Percentiles rank a stretch among this genome's conserved stretches.
Conservation (phyloP, 1,140 invertebrate species). For the Drosophila santomea region DNA sequence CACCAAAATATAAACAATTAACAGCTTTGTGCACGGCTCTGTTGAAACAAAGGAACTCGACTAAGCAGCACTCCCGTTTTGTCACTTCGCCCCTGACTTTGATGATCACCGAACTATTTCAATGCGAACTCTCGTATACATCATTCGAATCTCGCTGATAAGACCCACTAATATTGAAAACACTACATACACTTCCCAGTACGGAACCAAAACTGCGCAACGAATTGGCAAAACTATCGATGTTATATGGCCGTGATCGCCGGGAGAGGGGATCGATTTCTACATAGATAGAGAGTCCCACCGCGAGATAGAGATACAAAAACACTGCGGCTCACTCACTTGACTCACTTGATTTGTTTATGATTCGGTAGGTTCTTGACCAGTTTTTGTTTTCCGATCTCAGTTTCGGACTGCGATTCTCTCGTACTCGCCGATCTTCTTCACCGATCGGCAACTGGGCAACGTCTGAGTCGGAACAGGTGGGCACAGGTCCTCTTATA, state of each 20-base stretch:
- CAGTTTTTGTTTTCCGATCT: conserved; percentile 16
- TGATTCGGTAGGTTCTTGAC: conserved; percentile 23
- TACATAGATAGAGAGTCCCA: not conserved
- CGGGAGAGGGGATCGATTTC: conserved; percentile 12
- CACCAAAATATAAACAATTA: conserved; percentile 36
- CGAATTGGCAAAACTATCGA: conserved; percentile 71
- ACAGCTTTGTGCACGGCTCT: conserved; percentile 26
- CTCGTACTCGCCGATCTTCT: conserved; percentile 46
- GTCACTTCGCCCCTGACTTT: conserved; percentile 8
- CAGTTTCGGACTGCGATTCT: not conserved
- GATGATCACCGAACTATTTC: conserved; percentile 22
- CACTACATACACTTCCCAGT: conserved; percentile 46
- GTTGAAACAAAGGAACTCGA: conserved; percentile 27
- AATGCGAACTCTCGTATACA: conserved; percentile 1
- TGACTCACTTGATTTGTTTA: conserved; percentile 64
- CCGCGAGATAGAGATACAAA: conserved; percentile 15
- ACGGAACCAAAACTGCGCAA: conserved; percentile 69
- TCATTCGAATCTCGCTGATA: conserved; percentile 27
- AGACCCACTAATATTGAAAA: not conserved
- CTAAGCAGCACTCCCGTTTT: conserved; percentile 27
- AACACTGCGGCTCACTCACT: conserved; percentile 33
- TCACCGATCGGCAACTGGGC: conserved; percentile 47
- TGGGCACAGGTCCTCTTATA: conserved; percentile 71
- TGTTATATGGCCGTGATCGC: conserved; percentile 40
- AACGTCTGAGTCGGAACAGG: conserved; percentile 65